Conservation (phyloP, 1,140 invertebrate species). For the Onthophagus taurus region DNA sequence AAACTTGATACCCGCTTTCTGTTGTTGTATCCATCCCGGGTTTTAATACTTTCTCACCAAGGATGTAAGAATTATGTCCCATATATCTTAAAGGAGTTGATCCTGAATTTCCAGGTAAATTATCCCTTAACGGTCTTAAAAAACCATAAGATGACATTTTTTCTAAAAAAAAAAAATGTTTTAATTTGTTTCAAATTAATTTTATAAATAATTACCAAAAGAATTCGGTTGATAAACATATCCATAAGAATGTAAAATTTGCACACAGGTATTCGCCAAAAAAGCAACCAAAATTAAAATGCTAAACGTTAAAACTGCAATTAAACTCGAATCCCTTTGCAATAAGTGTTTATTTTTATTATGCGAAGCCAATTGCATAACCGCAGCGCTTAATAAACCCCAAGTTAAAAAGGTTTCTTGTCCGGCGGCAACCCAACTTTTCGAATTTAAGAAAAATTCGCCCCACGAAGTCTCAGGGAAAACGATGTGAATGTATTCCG, state of each 20-base stretch:
- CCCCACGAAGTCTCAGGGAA: slow-evolving; percentile 69
- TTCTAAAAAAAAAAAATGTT: slow-evolving; percentile 47
- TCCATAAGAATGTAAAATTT: slow-evolving; percentile 60
- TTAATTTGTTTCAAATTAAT: slow-evolving; percentile 10
- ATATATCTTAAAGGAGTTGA: slow-evolving; percentile 53
- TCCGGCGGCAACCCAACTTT: slow-evolving; percentile 79
- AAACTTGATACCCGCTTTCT: slow-evolving; percentile 65
- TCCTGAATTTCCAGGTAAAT: slow-evolving; percentile 38
- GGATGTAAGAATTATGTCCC: slow-evolving; percentile 57
- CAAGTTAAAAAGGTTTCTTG: slow-evolving; percentile 84
- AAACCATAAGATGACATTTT: slow-evolving; percentile 62
- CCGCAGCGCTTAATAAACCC: slow-evolving; percentile 76
- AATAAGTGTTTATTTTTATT: slow-evolving; percentile 59
- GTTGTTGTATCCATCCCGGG: slow-evolving; percentile 42
- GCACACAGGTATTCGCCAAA: slow-evolving; percentile 69
- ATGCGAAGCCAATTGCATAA: slow-evolving; percentile 73
- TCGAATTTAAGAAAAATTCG: slow-evolving; percentile 74
- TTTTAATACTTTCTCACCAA: slow-evolving; percentile 57
- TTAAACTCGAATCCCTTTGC: slow-evolving; percentile 65
- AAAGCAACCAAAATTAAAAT: slow-evolving; percentile 65
- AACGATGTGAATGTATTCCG: slow-evolving; percentile 52
- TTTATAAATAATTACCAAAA: slow-evolving; percentile 56
- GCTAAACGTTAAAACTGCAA: slow-evolving; percentile 68
- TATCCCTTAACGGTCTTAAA: slow-evolving; percentile 45
- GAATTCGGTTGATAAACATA: slow-evolving; percentile 71